Conservation (phyloP, 2,797 vertebrate genomes). For the Parambassis ranga region DNA sequence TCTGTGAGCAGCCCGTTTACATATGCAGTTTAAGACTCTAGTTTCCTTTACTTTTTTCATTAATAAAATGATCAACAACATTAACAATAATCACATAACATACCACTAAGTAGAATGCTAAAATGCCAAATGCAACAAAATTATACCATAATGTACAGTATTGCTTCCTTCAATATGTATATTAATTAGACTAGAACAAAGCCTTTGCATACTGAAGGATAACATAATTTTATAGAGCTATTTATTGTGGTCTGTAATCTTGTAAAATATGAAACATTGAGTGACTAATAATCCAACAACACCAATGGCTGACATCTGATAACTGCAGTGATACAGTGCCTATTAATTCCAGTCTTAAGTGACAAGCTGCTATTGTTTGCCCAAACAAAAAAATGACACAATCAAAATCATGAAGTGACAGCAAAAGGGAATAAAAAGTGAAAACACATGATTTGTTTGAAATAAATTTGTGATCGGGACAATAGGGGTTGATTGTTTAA, state of each 20-base stretch:
- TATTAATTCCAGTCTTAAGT: neutral
- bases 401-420: constrained; percentile 32
- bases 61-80: too few relatives aligned
- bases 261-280: neutral
- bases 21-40: too few relatives aligned
- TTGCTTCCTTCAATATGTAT: too few relatives aligned
- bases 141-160: too few relatives aligned
- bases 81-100: too few relatives aligned
- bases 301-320: neutral
- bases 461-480: constrained; percentile 41
- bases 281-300: neutral
- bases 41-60: too few relatives aligned
- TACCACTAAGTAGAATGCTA: too few relatives aligned
- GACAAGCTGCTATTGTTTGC: neutral
- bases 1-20: neutral
- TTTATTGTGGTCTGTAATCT: neutral
- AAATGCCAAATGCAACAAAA: too few relatives aligned
- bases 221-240: too few relatives aligned
- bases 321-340: neutral
- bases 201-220: too few relatives aligned
- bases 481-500: constrained; percentile 52
- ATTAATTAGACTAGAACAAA: too few relatives aligned
- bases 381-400: constrained; percentile 21
- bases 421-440: constrained; percentile 4
- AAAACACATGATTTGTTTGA: constrained; percentile 35